Percentiles rank a stretch among this genome's conserved stretches.
These are phyloP conservation scores for Rambutsinella grinnellia DNA, from an alignment of 2,888 invertebrate species.

Conservation along the genomic window DNA sequence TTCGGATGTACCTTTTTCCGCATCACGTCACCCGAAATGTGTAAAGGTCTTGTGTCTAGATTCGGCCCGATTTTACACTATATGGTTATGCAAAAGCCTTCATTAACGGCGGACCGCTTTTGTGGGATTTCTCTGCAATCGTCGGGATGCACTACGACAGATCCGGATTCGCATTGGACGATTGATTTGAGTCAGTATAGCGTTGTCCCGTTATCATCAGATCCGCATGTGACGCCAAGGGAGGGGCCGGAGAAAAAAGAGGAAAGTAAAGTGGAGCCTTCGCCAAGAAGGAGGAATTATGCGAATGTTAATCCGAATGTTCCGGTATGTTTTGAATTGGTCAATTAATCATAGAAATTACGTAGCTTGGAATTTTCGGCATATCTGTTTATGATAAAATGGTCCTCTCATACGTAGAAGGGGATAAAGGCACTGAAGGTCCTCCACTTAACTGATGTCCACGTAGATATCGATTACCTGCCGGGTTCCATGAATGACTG, in stretches of 20 bases:
- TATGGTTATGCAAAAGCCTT: constrained; percentile 56
- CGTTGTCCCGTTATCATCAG: constrained; percentile 30
- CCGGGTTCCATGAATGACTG: constrained; percentile 59
- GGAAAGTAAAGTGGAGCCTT: background rate
- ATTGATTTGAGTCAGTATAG: constrained; percentile 60
- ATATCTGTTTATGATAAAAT: background rate
- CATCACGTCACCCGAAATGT: constrained; percentile 62
- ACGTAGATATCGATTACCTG: constrained; percentile 59
- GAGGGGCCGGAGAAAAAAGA: background rate
- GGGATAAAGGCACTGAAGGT: constrained; percentile 53
- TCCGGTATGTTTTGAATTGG: constrained; percentile 21
- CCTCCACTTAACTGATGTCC: constrained; percentile 64
- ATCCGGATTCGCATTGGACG: constrained; percentile 59
- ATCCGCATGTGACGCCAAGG: constrained; percentile 15
- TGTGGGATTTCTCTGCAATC: constrained; percentile 63
- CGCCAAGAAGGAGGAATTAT: constrained; percentile 15
- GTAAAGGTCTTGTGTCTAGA: constrained; percentile 61
- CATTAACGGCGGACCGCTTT: constrained; percentile 62
- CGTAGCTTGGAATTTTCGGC: no score
- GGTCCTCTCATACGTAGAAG: constrained; percentile 19
- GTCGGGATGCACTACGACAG: constrained; percentile 59
- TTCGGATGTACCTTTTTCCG: constrained; percentile 63
- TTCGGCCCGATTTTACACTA: constrained; percentile 64
- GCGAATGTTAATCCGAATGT: background rate
- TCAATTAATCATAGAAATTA: no score